Evolutionary conservation across 2,797 vertebrate species (phyloP), one percentile per base, ranked within the genome.

Genomic region (Phaenicophaeus curvirostris): DNA sequence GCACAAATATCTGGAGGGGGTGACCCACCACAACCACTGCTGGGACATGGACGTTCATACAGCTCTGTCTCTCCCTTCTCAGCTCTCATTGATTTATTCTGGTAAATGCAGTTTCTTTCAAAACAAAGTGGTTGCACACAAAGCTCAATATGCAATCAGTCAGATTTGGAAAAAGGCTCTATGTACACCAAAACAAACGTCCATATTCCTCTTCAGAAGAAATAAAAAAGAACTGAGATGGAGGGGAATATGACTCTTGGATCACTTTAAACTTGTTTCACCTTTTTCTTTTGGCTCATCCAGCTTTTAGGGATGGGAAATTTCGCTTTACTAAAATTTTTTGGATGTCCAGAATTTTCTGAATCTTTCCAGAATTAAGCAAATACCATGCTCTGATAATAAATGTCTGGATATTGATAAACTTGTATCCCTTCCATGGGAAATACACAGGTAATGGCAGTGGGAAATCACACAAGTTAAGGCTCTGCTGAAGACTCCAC

Each of bases 101-200:
- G 94, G 92, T 97, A 97, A 96, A 96, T 59, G 75, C 66, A 95
- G 87, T 78, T 96, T 95, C 94, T 96, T 96, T 96, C 94, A 96
- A 96, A 98, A 97, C 89, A 96, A 93, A 96, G 81, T 90, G 76
- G 92, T 95, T 96, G 94, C 84, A 96, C 91, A 96, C 95, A 97
- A 95, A 97, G 31, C 87, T 96, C 90, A 95, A 96, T 88, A 73
- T 42, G 79, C 87, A 96, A 85, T 97, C 95, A 94, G 91, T 96
- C 84, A 94, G 89, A 96, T 97, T 96, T 97, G 92, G 90, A 95
- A 94, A 96, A 97, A 87, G 77, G 90, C 79, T 91, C 54, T 61
- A 27, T 89, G 66, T 96, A 33, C 95, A 95, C 67, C 42, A 93
- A 96, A 96, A 93, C 87, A 96, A 93, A 93, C 90, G 53, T 30